These are phyloP conservation scores for Linurgus olivaceus DNA, from an alignment of 2,797 vertebrate genomes.

Conservation along the genomic window DNA sequence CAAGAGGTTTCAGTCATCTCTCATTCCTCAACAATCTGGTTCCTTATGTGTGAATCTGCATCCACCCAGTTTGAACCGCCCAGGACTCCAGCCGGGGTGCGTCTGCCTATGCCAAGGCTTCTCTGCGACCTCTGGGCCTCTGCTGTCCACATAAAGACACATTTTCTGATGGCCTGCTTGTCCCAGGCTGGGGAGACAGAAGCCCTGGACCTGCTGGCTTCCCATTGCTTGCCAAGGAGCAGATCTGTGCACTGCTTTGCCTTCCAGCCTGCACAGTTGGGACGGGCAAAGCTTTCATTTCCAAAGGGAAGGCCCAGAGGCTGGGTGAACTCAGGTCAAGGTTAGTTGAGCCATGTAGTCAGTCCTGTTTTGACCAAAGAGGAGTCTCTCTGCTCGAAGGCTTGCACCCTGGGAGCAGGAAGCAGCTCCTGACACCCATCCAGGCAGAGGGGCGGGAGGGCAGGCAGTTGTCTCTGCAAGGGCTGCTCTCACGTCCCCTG, in stretches of 20 bases:
- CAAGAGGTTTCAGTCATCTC: slow-evolving; percentile 65
- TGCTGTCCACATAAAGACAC: not conserved
- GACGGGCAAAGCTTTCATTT: not conserved
- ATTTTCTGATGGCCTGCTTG: not conserved
- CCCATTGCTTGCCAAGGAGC: not conserved
- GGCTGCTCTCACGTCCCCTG: fast-evolving
- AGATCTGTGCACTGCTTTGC: not conserved
- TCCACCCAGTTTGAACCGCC: slow-evolving; percentile 46
- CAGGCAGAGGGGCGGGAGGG: not conserved
- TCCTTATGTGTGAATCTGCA: slow-evolving; percentile 50
- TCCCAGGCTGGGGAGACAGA: not conserved
- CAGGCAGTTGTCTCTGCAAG: not conserved
- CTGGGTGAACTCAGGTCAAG: slow-evolving; percentile 18
- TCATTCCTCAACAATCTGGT: slow-evolving; percentile 59
- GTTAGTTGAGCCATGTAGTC: not conserved
- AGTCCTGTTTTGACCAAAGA: not conserved
- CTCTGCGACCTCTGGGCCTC: not conserved
- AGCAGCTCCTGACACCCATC: not conserved
- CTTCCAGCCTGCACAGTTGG: not conserved
- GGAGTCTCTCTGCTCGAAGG: not conserved
- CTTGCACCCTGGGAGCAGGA: not conserved
- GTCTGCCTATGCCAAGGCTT: not conserved
- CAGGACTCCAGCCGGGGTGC: not conserved
- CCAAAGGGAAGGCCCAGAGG: not conserved
- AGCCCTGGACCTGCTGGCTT: not conserved